Conservation (phyloP, 1,140 invertebrate species). For the Capitella teleta region DNA sequence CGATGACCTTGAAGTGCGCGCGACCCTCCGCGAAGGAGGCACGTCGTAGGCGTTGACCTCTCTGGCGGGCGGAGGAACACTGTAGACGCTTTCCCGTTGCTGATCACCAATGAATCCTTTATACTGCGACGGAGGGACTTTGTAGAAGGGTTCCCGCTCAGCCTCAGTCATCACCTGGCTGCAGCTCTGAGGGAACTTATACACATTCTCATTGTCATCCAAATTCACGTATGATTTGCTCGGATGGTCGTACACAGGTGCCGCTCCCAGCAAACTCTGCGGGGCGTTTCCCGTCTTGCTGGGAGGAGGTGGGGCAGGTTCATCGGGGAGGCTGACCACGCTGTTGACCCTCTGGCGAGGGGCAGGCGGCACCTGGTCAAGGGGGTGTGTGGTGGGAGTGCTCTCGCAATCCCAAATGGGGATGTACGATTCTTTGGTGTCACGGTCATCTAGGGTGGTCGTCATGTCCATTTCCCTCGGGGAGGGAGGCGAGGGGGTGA, state of each 20-base stretch:
- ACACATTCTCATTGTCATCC: not conserved
- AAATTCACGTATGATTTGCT: not conserved
- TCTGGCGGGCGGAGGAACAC: not conserved
- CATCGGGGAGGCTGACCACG: not conserved
- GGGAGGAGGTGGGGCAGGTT: not conserved
- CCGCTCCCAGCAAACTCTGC: not conserved
- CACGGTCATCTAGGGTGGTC: too few relatives aligned
- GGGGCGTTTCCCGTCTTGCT: not conserved
- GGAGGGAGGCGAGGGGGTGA: too few relatives aligned
- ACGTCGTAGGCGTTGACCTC: not conserved
- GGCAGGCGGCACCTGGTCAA: not conserved
- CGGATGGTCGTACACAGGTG: slow-evolving; percentile 1
- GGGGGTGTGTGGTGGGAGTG: not conserved
- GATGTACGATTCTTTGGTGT: too few relatives aligned
- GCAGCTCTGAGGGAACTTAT: not conserved
- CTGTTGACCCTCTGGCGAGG: not conserved
- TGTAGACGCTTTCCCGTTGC: not conserved
- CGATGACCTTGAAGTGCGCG: too few relatives aligned
- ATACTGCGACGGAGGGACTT: not conserved
- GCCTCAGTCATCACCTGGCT: not conserved
- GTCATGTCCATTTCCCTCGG: too few relatives aligned
- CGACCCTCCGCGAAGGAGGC: not conserved
- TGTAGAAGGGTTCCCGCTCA: not conserved
- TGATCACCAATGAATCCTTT: not conserved
- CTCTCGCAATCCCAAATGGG: not conserved